Percentiles rank a stretch among this genome's conserved stretches.
phyloP scores from a whole-genome alignment of 2,113 vertebrate genomes.

The Sceloporus undulatus region DNA sequence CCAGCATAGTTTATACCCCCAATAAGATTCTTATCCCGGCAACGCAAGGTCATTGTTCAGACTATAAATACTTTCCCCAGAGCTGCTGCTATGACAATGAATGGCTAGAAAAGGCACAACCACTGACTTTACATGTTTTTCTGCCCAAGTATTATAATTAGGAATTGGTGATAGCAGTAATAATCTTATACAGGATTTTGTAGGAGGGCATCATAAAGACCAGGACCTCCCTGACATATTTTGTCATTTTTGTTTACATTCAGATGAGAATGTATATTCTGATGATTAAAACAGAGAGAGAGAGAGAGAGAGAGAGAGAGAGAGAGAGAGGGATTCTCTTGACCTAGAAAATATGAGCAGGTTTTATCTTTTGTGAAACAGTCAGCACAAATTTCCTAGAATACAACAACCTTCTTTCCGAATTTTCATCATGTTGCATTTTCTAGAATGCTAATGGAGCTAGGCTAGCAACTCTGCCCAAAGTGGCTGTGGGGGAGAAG shows the following conservation, averaged over 20 bases:
- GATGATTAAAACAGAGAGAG: not conserved
- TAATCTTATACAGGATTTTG: not conserved
- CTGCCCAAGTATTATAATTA: conserved; percentile 19
- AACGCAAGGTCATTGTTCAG: conserved; percentile 2
- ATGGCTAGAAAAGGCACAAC: not conserved
- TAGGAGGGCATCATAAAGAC: not conserved
- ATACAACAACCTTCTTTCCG: not conserved
- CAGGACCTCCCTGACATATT: not conserved
- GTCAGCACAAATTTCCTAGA: not conserved
- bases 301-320: not conserved
- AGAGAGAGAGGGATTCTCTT: not conserved
- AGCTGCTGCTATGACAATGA: conserved; percentile 6
- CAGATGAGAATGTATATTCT: not conserved
- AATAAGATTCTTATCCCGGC: not conserved
- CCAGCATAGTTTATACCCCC: not conserved
- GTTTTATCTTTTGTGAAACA: conserved; percentile 14
- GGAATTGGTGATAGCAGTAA: not conserved
- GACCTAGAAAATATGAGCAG: conserved; percentile 11
- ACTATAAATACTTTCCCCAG: not conserved
- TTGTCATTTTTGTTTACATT: not conserved
- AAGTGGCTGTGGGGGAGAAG: not conserved
- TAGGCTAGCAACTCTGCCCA: not conserved
- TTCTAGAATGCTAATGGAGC: conserved; percentile 13
- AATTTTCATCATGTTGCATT: not conserved
- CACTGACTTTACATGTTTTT: not conserved